phyloP scores from a whole-genome alignment of 2,888 invertebrate genomes.

The Drosophila prostipennis region DNA sequence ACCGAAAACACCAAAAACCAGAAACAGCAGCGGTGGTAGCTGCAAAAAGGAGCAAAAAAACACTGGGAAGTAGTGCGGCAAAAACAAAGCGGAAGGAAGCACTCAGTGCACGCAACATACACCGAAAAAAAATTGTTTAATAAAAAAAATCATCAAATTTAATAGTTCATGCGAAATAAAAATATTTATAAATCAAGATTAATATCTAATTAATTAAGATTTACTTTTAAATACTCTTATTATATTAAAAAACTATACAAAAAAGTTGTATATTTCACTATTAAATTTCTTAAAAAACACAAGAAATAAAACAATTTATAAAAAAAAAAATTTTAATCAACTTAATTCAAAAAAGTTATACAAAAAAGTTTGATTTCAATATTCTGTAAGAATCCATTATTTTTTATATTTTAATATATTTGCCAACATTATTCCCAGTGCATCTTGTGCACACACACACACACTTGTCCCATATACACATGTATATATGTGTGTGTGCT shows the following conservation, averaged over 20 bases:
- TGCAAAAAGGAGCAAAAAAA: slow-evolving; percentile 1
- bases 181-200: too few species aligned
- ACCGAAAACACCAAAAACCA: slow-evolving; percentile 50
- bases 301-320: too few species aligned
- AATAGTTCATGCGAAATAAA: too few species aligned
- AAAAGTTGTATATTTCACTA: not conserved
- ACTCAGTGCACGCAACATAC: slow-evolving; percentile 45
- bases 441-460: slow-evolving; percentile 1
- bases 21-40: slow-evolving; percentile 16
- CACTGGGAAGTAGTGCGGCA: slow-evolving; percentile 27
- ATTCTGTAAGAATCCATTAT: not conserved
- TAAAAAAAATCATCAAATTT: too few species aligned
- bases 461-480: not conserved
- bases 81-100: slow-evolving; percentile 64
- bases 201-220: too few species aligned
- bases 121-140: slow-evolving; percentile 5
- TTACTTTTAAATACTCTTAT: too few species aligned
- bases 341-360: too few species aligned
- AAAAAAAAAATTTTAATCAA: too few species aligned
- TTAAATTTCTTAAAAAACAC: too few species aligned
- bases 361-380: too few species aligned
- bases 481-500: slow-evolving; percentile 1
- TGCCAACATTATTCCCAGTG: not conserved
- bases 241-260: too few species aligned
- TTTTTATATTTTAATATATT: not conserved